Base-by-base conservation (phyloP, 2,113 vertebrate genomes). In the Cepphus grylle region DNA sequence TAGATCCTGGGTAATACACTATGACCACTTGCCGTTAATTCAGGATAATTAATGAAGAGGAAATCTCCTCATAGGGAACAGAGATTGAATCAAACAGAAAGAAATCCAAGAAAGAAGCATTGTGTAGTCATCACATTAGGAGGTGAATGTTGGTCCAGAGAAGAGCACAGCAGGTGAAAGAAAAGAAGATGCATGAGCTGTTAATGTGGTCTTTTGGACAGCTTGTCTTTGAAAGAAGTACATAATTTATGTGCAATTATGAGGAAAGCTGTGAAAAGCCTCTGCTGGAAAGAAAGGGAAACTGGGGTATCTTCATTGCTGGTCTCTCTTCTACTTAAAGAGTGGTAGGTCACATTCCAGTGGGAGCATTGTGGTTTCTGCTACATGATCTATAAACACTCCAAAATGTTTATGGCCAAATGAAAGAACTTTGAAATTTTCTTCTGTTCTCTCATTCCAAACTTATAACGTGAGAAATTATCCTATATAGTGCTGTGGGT, bases 181-280 rank as follows among this genome's bases (percentile, higher is more conserved):
- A 95, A 92, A 94, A 94, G 92, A 97, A 97, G 96, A 96, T 89
- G 43, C 91, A 87, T 0, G 42, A 93, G 81, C 93, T 96, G 88
- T 83, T 95, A 93, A 81, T 96, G 80, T 95, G 84, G 53, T 92
- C 86, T 95, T 93, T 96, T 67, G 93, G 93, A 92, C 87, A 97
- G 89, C 88, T 95, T 94, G 80, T 47, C 95, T 96, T 97, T 79
- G 90, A 94, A 94, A 66, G 63, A 90, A 96, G 50, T 71, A 74
- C 16, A 45, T 95, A 94, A 96, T 97, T 97, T 97, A 95, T 96
- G 49, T 96, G 92, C 59, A 94, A 63, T 96, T 97, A 95, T 92
- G 69, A 96, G 77, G 74, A 96, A 96, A 96, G 27, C 76, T 94
- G 89, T 97, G 90, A 96, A 93, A 92, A 87, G 22, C 49, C 81